These are phyloP conservation scores for Temnothorax ravouxi DNA, from an alignment of 2,888 invertebrate species.

Conservation along the genomic window DNA sequence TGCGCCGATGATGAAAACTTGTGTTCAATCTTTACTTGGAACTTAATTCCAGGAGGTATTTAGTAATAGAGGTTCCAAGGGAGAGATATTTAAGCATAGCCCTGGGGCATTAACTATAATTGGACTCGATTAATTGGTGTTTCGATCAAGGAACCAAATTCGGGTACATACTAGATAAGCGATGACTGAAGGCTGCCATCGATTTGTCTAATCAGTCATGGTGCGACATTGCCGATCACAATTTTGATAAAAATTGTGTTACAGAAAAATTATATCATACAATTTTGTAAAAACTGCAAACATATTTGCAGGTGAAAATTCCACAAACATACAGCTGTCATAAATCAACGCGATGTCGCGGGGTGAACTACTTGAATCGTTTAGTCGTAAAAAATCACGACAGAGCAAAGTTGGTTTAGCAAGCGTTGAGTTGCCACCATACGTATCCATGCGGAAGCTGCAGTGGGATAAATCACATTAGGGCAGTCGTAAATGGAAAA, in stretches of 20 bases:
- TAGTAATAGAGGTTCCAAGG: neutral
- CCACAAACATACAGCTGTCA: neutral
- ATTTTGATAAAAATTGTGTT: neutral
- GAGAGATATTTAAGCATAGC: slow-evolving; percentile 6
- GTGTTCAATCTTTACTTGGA: slow-evolving; percentile 5
- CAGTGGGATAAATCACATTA: slow-evolving; percentile 45
- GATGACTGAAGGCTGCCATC: slow-evolving; percentile 7
- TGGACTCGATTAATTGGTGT: slow-evolving; percentile 30
- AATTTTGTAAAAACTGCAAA: neutral
- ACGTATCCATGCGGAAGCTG: slow-evolving; percentile 19
- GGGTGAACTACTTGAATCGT: slow-evolving; percentile 15
- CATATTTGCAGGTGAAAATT: neutral
- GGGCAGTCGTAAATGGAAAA: slow-evolving; percentile 37
- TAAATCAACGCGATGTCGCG: slow-evolving; percentile 14
- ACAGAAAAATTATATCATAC: neutral
- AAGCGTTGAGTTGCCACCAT: slow-evolving; percentile 6
- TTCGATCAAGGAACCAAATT: slow-evolving; percentile 48
- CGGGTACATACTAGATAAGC: slow-evolving; percentile 9
- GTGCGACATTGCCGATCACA: too few species aligned
- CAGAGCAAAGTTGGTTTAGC: neutral
- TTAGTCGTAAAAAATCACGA: slow-evolving; percentile 26
- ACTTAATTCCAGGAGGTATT: slow-evolving; percentile 3
- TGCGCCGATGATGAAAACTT: slow-evolving; percentile 12
- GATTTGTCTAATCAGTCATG: slow-evolving; percentile 25
- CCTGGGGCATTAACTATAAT: slow-evolving; percentile 25